phyloP scores from a whole-genome alignment of 1,140 invertebrate species.

The Drosophila oshimai region DNA sequence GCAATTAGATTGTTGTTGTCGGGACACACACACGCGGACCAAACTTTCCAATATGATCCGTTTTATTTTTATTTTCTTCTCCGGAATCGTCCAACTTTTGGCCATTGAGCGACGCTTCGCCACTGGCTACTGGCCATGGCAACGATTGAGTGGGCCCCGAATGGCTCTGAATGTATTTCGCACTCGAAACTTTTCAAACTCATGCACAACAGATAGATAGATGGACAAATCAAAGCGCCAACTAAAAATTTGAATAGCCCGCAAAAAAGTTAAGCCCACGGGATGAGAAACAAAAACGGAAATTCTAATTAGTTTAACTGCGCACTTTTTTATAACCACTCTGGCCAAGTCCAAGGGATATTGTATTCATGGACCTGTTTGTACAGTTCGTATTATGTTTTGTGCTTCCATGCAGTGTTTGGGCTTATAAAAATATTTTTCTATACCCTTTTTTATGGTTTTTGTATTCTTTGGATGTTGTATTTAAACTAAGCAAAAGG shows the following conservation, averaged over 20 bases:
- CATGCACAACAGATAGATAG: slow-evolving; percentile 12
- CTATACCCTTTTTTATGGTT: too few species aligned
- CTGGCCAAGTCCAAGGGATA: too few species aligned
- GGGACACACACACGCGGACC: slow-evolving; percentile 22
- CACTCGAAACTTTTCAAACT: slow-evolving; percentile 62
- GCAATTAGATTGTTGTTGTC: slow-evolving; percentile 73
- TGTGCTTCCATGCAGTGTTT: too few species aligned
- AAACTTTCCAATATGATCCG: slow-evolving; percentile 47
- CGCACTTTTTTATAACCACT: not conserved
- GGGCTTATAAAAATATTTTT: too few species aligned
- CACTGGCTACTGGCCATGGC: slow-evolving; percentile 20
- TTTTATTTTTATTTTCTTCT: slow-evolving; percentile 33
- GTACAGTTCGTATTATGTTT: too few species aligned
- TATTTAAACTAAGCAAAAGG: too few species aligned
- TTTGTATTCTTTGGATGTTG: too few species aligned
- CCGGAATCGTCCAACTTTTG: slow-evolving; percentile 55
- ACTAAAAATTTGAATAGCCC: slow-evolving; percentile 29
- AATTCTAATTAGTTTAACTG: slow-evolving; percentile 27
- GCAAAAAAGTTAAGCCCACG: not conserved
- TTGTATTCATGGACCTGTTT: too few species aligned
- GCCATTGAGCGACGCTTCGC: slow-evolving; percentile 49
- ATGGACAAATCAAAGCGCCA: slow-evolving; percentile 40
- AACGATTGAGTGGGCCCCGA: slow-evolving; percentile 48
- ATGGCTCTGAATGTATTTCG: slow-evolving; percentile 58
- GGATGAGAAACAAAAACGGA: not conserved